phyloP scores from a whole-genome alignment of 2,888 invertebrate species.

The Formica aserva region DNA sequence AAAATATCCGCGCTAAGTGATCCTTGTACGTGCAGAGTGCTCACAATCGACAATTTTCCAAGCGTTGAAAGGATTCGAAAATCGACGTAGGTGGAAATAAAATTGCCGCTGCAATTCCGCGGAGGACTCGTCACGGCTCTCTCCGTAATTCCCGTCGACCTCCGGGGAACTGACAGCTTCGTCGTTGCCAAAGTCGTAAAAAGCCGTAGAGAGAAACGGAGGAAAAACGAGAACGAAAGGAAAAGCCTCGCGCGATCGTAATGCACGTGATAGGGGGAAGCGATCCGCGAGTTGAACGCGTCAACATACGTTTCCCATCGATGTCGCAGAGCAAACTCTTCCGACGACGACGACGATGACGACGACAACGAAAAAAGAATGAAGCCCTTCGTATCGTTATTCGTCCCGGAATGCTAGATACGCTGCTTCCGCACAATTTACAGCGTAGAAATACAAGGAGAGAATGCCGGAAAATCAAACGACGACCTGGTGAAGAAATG shows the following conservation, averaged over 20 bases:
- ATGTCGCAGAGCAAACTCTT: neutral
- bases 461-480: slow-evolving; percentile 41
- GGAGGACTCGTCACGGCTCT: slow-evolving; percentile 26
- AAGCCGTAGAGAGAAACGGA: neutral
- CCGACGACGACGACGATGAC: neutral
- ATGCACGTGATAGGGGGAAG: slow-evolving; percentile 46
- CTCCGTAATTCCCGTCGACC: slow-evolving; percentile 39
- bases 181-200: slow-evolving; percentile 44
- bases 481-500: slow-evolving; percentile 14
- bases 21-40: neutral
- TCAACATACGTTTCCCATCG: slow-evolving; percentile 31
- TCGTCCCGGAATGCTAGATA: slow-evolving; percentile 22
- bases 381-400: slow-evolving; percentile 38
- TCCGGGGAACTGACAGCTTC: slow-evolving; percentile 20
- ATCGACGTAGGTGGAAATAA: slow-evolving; percentile 40
- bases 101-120: slow-evolving; percentile 40
- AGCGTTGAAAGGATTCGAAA: slow-evolving; percentile 5
- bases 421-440: slow-evolving; percentile 40
- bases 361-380: neutral
- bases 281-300: slow-evolving; percentile 44
- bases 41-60: slow-evolving; percentile 30
- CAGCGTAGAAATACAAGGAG: slow-evolving; percentile 36
- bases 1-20: slow-evolving; percentile 17
- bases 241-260: slow-evolving; percentile 36
- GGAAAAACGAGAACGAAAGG: neutral